Base-by-base conservation (phyloP, 2,888 invertebrate genomes). In the Ypsolopha scabrella region DNA sequence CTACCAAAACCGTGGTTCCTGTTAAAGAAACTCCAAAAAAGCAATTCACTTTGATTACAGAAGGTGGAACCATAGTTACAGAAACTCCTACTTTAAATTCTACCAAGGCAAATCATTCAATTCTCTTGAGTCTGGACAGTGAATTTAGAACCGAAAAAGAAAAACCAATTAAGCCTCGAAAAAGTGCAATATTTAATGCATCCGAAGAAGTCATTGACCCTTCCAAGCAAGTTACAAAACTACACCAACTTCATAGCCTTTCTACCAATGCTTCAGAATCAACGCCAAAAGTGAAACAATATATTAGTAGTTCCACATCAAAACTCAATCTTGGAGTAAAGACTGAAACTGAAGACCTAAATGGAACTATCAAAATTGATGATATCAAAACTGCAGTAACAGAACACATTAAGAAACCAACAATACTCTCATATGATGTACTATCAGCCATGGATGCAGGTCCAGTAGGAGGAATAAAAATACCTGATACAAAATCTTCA, bases 11-110 rank as follows among this genome's bases (percentile, higher is more conserved):
- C 13, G 2, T 24, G 13, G 7, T 13, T 13, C 7, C 41, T 41
- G 6, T 33, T 33, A 44, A 7, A 14, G 33, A 44, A 44, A 2
- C 45, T 34, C 10, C 9, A 45, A 45, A n/a, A 24, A 45, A 45
- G 24, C 24, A 24, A 45, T 45, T 45, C n/a, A 33, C 34, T 10
- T 9, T 45, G 45, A 24, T 45, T 7, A 47, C 39, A n/a, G 81
- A 80, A 68, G 80, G 76, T 55, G 81, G 77, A 48, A 57, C 65
- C 9, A 51, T 74, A 52, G 54, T 67, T 52, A 55, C 70, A 39
- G 68, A 67, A 50, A 55, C 60, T 44, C 58, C 64, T 41, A 52
- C 62, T 50, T 54, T 67, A 41, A 62, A 65, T 41, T 61, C 71
- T 53, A 58, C 69, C 6, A 72, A 70, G 51, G 65, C 65, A 53